Evolutionary conservation across 2,888 invertebrate genomes (phyloP).

Genomic region (Leptopilina drosophilae): DNA sequence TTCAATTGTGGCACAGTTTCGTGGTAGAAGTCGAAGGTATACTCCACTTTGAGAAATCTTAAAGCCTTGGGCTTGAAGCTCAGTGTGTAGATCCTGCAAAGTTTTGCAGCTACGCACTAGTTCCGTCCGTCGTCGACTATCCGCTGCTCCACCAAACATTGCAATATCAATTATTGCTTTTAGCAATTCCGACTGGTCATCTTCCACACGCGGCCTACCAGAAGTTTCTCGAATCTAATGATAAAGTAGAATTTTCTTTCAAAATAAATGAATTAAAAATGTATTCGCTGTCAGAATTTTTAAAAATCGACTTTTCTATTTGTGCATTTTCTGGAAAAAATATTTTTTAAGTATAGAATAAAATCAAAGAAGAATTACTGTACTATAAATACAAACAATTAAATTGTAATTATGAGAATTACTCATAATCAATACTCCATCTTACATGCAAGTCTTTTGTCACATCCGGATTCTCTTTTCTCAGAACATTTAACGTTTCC

Average conservation of each 20-base stretch:
- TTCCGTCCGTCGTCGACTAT: constrained; percentile 42
- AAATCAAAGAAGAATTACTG: neutral
- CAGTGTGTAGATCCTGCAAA: constrained; percentile 24
- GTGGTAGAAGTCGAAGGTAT: constrained; percentile 34
- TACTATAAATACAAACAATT: neutral
- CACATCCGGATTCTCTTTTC: neutral
- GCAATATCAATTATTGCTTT: too few relatives aligned
- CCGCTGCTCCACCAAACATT: too few relatives aligned
- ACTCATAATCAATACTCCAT: neutral
- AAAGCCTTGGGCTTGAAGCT: constrained; percentile 37
- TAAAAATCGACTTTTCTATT: neutral
- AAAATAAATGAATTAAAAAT: neutral
- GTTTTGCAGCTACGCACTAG: constrained; percentile 46
- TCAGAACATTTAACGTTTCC: neutral
- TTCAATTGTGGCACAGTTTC: constrained; percentile 20
- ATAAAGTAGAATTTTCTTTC: neutral
- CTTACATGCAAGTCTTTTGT: neutral
- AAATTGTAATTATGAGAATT: neutral
- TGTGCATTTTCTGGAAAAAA: neutral
- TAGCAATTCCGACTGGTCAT: constrained; percentile 25
- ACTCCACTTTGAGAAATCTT: constrained; percentile 31
- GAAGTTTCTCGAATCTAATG: constrained; percentile 9
- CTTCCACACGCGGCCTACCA: constrained; percentile 33
- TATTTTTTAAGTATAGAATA: neutral
- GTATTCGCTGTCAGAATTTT: neutral